Base-by-base conservation (phyloP, 2,888 invertebrate species). In the Ophion ellenae region DNA sequence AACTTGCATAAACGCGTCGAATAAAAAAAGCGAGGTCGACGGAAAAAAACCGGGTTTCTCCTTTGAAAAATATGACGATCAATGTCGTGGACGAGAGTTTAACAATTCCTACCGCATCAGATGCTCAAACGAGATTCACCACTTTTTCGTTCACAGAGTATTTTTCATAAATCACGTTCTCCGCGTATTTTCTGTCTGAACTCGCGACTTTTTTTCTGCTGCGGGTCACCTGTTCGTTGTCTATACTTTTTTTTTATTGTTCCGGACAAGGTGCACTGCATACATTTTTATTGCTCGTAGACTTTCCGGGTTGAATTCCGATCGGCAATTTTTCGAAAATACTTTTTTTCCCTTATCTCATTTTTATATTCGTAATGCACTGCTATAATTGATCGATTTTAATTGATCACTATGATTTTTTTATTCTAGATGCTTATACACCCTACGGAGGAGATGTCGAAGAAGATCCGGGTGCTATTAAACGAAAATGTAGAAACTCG, bases 401-500 rank as follows among this genome's bases (percentile, higher is more conserved):
- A 4, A 14, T 67, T 53, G 0, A 45, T 73, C 3, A 32, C 24
- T 4, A 14, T 53, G n/a, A 53, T 70, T 88, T 89, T 80, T 40
- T 64, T 53, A 96, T 96, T 14, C 17, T 3, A 53, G 93, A 95
- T 95, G 92, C 94, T 97, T 89, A 94, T 96, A 85, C 96, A 96
- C 90, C 97, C 97, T 17, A 93, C 95, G 2, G 96, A 96, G 28
- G 97, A 97, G 91, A 95, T 96, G 94, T 96, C 96, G 90, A 95
- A 96, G 91, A 94, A 94, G 93, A 97, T 97, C 90, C 95, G 96
- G 78, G 95, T 95, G 86, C 97, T 97, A 91, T 94, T 97, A 85
- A 97, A 97, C 73, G 97, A 97, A 91, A 95, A 96, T 87, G 94
- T 95, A 0, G 93, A 93, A 45, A 96, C 96, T 0, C 94, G 95